Evolutionary conservation across 2,888 invertebrate species (phyloP), one percentile per base, ranked within the genome.

Genomic region (Hypena proboscidalis): DNA sequence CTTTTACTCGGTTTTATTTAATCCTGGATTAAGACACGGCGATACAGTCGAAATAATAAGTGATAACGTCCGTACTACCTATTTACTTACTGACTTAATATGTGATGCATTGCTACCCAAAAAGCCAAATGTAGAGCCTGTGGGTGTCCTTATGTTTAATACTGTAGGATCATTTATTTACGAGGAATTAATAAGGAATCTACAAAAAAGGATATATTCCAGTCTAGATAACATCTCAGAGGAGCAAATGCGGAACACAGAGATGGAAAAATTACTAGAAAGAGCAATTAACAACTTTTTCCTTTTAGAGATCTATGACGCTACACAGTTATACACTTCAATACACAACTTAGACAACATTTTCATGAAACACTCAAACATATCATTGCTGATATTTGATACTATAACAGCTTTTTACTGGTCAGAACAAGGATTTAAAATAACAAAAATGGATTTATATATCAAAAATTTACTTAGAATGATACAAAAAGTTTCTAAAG

Each of bases 381-480:
- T 90, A 55, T 78, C 86, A 42, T 48, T 92, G 6, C 36, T 92
- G 23, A 60, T 91, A 38, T 70, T 92, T 61, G 83, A 92, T 55
- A 87, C 85, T 25, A 50, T 92, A 21, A 82, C 87, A 53, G 87
- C 92, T 55, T 92, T 89, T 70, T 92, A 92, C 67, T 92, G 92
- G 92, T 85, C 86, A 29, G 92, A 92, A 69, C 88, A 85, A 74
- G 74, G 65, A 52, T 78, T 68, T 45, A 90, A 85, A 80, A 78
- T 87, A 61, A 77, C 66, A 29, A 90, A 82, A 67, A 92, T 92
- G 82, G 90, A 92, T 76, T 57, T 65, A 0, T 93, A 93, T 64
- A 35, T 92, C 4, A 91, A 84, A 68, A 85, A 83, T 58, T 58
- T 88, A 64, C 65, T 89, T 35, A 61, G 58, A 48, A 66, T 73